phyloP scores from a whole-genome alignment of 2,797 vertebrate species.

The Knipowitschia caucasica region DNA sequence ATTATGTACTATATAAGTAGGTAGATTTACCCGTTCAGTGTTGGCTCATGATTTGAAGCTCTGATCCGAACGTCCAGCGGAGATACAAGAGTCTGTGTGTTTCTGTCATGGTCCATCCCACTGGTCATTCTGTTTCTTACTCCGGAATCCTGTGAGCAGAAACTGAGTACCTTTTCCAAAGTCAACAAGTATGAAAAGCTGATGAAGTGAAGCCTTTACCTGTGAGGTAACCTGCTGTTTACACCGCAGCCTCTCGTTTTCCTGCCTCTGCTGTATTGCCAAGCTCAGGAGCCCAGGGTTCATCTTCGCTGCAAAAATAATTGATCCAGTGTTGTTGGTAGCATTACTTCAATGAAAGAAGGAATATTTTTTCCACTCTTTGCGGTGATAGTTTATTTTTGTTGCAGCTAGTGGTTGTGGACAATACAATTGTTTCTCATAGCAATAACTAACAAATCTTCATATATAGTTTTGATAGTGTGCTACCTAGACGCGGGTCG shows the following conservation, averaged over 20 bases:
- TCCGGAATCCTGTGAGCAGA: constrained; percentile 52
- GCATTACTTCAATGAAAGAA: constrained; percentile 14
- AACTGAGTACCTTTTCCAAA: not conserved
- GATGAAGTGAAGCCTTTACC: constrained; percentile 76
- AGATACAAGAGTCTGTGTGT: constrained; percentile 81
- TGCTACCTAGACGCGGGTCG: constrained; percentile 87
- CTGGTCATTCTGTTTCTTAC: constrained; percentile 84
- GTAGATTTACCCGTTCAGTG: constrained; percentile 91
- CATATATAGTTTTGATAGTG: constrained; percentile 66
- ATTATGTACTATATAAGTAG: too few relatives aligned
- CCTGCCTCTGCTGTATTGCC: constrained; percentile 84
- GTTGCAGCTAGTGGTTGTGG: constrained; percentile 52
- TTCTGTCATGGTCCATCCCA: constrained; percentile 88
- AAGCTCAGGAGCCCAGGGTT: constrained; percentile 53
- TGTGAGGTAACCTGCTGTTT: constrained; percentile 87
- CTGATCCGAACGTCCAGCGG: constrained; percentile 89
- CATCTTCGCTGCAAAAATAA: constrained; percentile 64
- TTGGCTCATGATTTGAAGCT: constrained; percentile 88
- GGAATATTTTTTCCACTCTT: constrained; percentile 37
- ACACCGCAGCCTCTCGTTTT: constrained; percentile 87
- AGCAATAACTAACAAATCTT: constrained; percentile 63
- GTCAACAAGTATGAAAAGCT: not conserved
- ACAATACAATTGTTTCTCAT: constrained; percentile 54
- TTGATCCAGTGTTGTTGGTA: constrained; percentile 19
- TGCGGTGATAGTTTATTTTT: constrained; percentile 42